Base-by-base conservation (phyloP, 2,888 invertebrate genomes). In the Dendrolimus pini region DNA sequence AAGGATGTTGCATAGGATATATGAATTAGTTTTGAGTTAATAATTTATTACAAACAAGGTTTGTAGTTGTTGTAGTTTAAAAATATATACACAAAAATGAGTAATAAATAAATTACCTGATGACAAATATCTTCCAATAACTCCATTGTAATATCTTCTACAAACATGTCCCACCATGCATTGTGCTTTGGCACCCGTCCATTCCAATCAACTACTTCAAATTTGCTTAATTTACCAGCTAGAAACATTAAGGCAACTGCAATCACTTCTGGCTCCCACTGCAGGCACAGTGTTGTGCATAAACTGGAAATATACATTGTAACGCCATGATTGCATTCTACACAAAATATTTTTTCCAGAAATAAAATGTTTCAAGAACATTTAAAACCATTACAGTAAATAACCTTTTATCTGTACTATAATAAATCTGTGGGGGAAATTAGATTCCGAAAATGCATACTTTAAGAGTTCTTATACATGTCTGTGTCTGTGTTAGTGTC, bases 191-290 rank as follows among this genome's bases (percentile, higher is more conserved):
- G 81, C 55, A 91, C 91, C 9, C 97, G 91, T 0, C 97, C 97
- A 52, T 94, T 93, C 98, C 98, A 99, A 85, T 99, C 98, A 7
- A 94, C 92, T 0, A 99, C 96, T 74, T 98, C 98, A 82, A 98
- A 98, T 85, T 98, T 98, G 79, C 96, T 97, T 30, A 99, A 92
- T 78, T 99, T 98, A 57, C 98, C 97, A 0, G 99, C 98, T 60
- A 99, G 92, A 84, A 99, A 98, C 94, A 99, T 97, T 10, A 99
- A 92, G 0, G 99, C 98, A 8, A 99, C 98, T 0, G 99, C 99
- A 65, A 97, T 96, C 54, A 99, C 97, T 88, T 99, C 99, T 0
- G 99, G 99, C 82, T 99, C 99, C 98, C 99, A 99, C 86, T 99
- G 98, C 55, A 99, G 92, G 66, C 97, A 97, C 55, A 99, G 92